phyloP scores from a whole-genome alignment of 2,888 invertebrate species.

The Embidobia sp. region DNA sequence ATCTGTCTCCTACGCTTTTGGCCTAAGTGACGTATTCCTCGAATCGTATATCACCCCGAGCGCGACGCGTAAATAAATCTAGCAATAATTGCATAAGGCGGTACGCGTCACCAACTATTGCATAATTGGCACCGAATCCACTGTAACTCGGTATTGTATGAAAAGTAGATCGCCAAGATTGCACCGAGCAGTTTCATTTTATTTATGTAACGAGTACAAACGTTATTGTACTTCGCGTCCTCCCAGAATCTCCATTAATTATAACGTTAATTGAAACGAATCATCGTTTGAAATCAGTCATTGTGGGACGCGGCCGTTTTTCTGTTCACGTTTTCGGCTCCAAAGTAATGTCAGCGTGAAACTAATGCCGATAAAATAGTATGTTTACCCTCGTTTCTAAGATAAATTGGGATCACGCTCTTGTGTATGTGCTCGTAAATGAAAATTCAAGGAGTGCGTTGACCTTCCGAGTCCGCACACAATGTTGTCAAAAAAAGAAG shows the following conservation, averaged over 20 bases:
- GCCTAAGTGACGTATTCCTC: slow-evolving; percentile 51
- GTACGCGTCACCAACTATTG: slow-evolving; percentile 51
- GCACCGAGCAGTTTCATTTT: slow-evolving; percentile 44
- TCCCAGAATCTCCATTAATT: slow-evolving; percentile 42
- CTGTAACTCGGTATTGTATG: slow-evolving; percentile 55
- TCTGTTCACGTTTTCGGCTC: slow-evolving; percentile 4
- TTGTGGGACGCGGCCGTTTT: slow-evolving; percentile 25
- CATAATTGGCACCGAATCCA: slow-evolving; percentile 63
- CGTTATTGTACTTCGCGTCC: slow-evolving; percentile 40
- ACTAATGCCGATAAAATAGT: slow-evolving; percentile 32
- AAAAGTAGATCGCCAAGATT: slow-evolving; percentile 63
- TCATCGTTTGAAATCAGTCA: slow-evolving; percentile 46
- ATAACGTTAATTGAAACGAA: slow-evolving; percentile 58
- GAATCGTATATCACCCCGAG: slow-evolving; percentile 52
- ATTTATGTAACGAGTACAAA: slow-evolving; percentile 58
- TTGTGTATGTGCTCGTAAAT: neutral
- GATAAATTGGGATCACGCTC: slow-evolving; percentile 22
- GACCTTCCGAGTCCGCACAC: no score
- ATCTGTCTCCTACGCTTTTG: slow-evolving; percentile 54
- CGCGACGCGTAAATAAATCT: slow-evolving; percentile 59
- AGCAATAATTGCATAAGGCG: slow-evolving; percentile 63
- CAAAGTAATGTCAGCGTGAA: slow-evolving; percentile 40
- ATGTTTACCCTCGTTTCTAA: slow-evolving; percentile 58
- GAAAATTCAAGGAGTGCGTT: no score
- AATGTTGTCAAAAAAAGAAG: no score